A percentile compares a stretch with the other conserved stretches of the same genome.
Evolutionary conservation across 2,113 vertebrate species (phyloP).

Genomic region (Pao palembangensis): DNA sequence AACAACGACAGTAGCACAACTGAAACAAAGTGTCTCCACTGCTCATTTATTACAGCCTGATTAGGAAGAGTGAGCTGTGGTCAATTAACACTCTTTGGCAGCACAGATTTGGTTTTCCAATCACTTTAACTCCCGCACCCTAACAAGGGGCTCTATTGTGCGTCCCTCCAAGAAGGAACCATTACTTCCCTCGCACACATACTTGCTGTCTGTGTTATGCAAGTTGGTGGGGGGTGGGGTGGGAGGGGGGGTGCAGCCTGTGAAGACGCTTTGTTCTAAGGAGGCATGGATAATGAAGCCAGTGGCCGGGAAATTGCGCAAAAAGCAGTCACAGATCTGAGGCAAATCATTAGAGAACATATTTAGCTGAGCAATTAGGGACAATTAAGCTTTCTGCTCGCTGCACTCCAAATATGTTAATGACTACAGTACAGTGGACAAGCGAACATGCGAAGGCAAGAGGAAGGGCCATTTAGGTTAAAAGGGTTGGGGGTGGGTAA

Average conservation of each 20-base stretch:
- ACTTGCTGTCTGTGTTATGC: constrained; percentile 69
- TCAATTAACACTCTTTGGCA: constrained; percentile 81
- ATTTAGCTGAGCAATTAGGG: constrained; percentile 89
- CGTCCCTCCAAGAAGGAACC: constrained; percentile 62
- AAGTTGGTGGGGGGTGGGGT: constrained; percentile 9
- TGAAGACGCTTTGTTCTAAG: constrained; percentile 83
- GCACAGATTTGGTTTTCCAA: constrained; percentile 80
- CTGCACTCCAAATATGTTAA: constrained; percentile 87
- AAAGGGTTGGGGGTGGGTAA: constrained; percentile 66
- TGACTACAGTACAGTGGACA: constrained; percentile 78
- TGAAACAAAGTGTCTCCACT: constrained; percentile 64
- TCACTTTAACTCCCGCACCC: constrained; percentile 76
- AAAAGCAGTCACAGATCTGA: constrained; percentile 83
- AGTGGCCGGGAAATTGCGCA: constrained; percentile 81
- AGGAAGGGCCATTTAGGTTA: constrained; percentile 76
- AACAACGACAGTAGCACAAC: constrained; percentile 47
- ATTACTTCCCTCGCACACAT: constrained; percentile 70
- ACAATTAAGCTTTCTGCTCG: constrained; percentile 89
- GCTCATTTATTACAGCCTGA: constrained; percentile 69
- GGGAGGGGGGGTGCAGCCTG: constrained; percentile 57
- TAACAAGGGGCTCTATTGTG: constrained; percentile 77
- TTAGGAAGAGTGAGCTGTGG: constrained; percentile 70
- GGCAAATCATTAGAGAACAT: constrained; percentile 84
- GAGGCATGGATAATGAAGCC: constrained; percentile 81
- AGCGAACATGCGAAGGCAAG: constrained; percentile 75